phyloP scores from a whole-genome alignment of 2,797 vertebrate genomes.

The Lepilemur ruficaudatus region DNA sequence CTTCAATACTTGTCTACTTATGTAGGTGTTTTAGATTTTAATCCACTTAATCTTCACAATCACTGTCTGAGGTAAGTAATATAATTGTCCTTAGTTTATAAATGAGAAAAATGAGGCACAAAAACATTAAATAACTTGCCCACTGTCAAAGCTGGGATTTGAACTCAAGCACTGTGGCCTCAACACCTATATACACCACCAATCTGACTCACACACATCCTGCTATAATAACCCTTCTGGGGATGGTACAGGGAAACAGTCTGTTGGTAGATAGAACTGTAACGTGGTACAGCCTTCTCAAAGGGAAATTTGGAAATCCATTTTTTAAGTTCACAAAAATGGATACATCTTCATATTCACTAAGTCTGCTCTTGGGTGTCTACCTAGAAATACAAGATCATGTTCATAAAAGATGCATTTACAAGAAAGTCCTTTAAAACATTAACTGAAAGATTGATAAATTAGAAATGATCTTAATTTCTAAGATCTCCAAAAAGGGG shows the following conservation, averaged over 20 bases:
- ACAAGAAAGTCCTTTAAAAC: neutral
- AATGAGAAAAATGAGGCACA: neutral
- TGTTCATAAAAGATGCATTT: neutral
- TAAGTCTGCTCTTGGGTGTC: neutral
- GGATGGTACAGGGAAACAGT: neutral
- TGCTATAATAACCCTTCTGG: neutral
- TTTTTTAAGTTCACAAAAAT: neutral
- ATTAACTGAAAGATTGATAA: neutral
- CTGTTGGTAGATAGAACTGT: neutral
- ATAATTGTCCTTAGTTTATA: neutral
- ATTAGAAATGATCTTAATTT: neutral
- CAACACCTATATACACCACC: neutral
- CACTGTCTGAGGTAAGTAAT: neutral
- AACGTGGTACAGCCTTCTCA: neutral
- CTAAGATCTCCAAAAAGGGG: neutral
- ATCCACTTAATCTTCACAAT: neutral
- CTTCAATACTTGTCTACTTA: neutral
- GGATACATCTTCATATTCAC: neutral
- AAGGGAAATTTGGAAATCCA: neutral
- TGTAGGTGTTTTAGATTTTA: neutral
- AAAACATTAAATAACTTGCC: neutral
- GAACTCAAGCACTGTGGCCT: neutral
- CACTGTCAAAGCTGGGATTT: neutral
- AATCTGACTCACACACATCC: neutral
- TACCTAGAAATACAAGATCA: neutral